Base-by-base conservation (phyloP, 1,140 invertebrate species). In the Daktulosphaira vitifoliae region DNA sequence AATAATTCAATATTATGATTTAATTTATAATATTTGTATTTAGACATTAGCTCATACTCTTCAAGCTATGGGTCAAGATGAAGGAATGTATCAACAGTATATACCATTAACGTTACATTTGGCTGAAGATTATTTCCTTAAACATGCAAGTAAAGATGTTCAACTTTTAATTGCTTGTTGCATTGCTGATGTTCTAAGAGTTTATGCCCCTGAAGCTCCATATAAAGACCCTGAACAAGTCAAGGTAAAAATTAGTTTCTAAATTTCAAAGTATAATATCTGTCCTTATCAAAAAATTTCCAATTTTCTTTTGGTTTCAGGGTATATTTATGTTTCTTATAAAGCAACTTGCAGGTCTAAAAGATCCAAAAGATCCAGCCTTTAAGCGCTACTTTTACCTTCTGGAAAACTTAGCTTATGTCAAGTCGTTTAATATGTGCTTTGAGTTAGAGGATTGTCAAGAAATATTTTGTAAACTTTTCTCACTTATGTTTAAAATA, bases 351-450 rank as follows among this genome's bases (percentile, higher is more conserved):
- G 82, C 88, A 69, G 95, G 95, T 11, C 78, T 98, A 8, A 89
- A 91, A 73, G 94, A 98, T 79, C 92, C 94, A 0, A 96, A 97
- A 76, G 90, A 97, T 78, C 90, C 94, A 22, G 92, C 93, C 2
- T 98, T 98, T 75, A 98, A 98, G 75, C 81, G 95, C 69, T 98
- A 98, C 75, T 98, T 98, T 77, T 98, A 98, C 77, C 78, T 91
- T 48, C 77, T 93, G 66, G 89, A 97, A 80, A 98, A 97, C 77
- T 80, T 98, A 67, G 93, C 94, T 9, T 98, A 95, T 77, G 94
- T 97, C 20, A 98, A 98, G 75, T 96, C 93, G 0, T 98, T 98
- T 76, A 97, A 97, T 76, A 97, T 98, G 86, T 98, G 95, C 76
- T 94, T 98, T 74, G 95, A 98, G 74, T 76, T 98, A 39, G 94